These are phyloP conservation scores for Sphenopsis melanotis DNA, from an alignment of 2,797 vertebrate species.

Conservation along the genomic window DNA sequence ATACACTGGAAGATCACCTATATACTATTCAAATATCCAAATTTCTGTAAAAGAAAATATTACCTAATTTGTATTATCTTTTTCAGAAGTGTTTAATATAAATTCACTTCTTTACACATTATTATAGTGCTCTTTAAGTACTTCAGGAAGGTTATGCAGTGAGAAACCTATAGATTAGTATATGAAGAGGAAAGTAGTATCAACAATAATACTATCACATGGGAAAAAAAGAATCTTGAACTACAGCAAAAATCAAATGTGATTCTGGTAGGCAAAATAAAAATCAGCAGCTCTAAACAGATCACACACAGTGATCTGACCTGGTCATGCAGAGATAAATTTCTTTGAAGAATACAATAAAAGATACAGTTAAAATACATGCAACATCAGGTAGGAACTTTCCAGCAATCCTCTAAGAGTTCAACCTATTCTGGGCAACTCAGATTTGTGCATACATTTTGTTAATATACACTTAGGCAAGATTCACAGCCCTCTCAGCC, in stretches of 20 bases:
- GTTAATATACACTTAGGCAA: not conserved
- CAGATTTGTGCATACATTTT: not conserved
- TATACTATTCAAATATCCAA: not conserved
- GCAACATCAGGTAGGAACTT: not conserved
- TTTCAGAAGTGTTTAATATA: not conserved
- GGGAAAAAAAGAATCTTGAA: not conserved
- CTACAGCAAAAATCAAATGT: not conserved
- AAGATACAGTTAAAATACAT: not conserved
- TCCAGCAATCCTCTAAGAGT: not conserved
- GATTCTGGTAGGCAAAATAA: not conserved
- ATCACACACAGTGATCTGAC: not conserved
- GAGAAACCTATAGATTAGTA: not conserved
- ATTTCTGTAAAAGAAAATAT: not conserved
- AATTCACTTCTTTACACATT: not conserved
- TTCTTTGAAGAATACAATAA: not conserved
- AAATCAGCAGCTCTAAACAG: not conserved
- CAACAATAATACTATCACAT: fast-evolving
- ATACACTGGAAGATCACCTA: not conserved
- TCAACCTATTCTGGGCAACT: not conserved
- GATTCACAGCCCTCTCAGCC: not conserved
- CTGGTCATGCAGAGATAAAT: not conserved
- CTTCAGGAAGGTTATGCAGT: not conserved
- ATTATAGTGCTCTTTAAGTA: not conserved
- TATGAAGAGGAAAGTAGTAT: not conserved
- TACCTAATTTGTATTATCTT: not conserved